Evolutionary conservation across 2,797 vertebrate genomes (phyloP).

Genomic region (Dendrocincla tyrannina): DNA sequence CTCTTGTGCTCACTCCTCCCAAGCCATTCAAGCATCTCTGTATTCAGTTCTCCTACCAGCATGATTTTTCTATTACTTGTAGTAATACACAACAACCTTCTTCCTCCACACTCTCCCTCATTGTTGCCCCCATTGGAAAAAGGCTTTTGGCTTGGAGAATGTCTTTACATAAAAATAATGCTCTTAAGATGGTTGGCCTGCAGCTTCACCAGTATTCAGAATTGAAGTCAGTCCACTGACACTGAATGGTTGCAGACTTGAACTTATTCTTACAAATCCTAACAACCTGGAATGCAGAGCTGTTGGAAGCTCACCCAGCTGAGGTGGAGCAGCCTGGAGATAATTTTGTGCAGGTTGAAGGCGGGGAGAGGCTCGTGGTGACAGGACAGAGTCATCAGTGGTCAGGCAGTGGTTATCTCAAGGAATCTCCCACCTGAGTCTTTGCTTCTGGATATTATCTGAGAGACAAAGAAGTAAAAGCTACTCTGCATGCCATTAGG

Average conservation of each 20-base stretch:
- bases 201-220: not conserved
- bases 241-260: not conserved
- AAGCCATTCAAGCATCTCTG: not conserved
- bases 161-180: not conserved
- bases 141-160: not conserved
- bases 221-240: not conserved
- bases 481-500: not conserved
- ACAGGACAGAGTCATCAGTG: not conserved
- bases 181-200: not conserved
- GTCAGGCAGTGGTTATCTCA: not conserved
- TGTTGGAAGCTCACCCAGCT: not conserved
- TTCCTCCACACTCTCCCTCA: not conserved
- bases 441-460: not conserved
- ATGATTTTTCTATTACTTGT: not conserved
- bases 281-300: not conserved
- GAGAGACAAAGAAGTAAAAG: not conserved
- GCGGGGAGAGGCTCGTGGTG: not conserved
- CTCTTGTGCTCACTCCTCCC: not conserved
- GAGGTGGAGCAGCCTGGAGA: not conserved
- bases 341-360: not conserved
- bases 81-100: not conserved
- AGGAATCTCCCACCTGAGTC: not conserved
- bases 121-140: not conserved
- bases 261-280: not conserved
- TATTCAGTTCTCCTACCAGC: not conserved